Evolutionary conservation across 2,113 vertebrate genomes (phyloP).

Genomic region (Furnarius figulus): DNA sequence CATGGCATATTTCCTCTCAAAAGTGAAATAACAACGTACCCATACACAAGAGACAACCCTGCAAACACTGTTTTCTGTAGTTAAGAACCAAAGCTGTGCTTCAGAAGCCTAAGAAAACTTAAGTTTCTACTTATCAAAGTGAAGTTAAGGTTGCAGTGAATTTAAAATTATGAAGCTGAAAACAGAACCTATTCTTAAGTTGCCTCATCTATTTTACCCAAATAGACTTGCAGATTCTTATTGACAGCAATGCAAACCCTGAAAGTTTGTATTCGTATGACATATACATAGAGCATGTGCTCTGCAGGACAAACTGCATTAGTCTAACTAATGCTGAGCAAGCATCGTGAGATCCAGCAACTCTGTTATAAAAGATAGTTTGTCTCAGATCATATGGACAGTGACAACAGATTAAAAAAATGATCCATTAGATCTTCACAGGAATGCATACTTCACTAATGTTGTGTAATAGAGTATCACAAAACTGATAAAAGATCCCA

Average conservation of each 20-base stretch:
- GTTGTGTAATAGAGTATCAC: neutral
- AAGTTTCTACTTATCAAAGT: neutral
- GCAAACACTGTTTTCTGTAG: neutral
- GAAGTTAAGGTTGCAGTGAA: neutral
- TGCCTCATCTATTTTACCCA: neutral
- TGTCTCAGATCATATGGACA: neutral
- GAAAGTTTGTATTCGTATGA: neutral
- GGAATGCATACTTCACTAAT: neutral
- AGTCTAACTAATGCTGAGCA: neutral
- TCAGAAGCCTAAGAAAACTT: neutral
- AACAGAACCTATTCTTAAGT: neutral
- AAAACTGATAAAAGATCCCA: neutral
- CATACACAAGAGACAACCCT: neutral
- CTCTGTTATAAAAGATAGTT: neutral
- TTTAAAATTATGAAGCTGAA: neutral
- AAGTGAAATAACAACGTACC: neutral
- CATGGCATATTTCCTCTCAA: neutral
- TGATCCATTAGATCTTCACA: neutral
- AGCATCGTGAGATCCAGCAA: constrained; percentile 8
- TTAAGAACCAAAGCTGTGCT: neutral
- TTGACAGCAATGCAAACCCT: neutral
- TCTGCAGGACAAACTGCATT: neutral
- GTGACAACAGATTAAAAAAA: constrained; percentile 45
- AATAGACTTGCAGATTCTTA: neutral
- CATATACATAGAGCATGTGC: neutral